phyloP scores from a whole-genome alignment of 2,113 vertebrate species.

The Loxodonta africana region DNA sequence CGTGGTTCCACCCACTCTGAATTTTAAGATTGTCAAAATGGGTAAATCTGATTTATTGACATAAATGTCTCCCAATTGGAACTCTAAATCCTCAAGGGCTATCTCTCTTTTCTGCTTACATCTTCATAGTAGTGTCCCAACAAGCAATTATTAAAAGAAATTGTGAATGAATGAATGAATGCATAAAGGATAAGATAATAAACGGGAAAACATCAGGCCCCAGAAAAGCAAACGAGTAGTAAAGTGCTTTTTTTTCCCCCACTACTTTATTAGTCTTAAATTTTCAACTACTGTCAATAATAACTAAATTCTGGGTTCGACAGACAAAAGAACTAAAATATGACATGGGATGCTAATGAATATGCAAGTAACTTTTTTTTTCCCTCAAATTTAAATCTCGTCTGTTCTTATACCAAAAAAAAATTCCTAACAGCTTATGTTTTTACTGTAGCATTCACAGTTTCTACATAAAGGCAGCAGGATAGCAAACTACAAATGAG shows the following conservation, averaged over 20 bases:
- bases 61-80: not conserved
- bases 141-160: conserved; percentile 36
- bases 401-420: not conserved
- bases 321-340: conserved; percentile 26
- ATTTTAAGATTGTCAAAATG: not conserved
- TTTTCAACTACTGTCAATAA: not conserved
- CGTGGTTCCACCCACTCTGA: not conserved
- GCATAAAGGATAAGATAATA: not conserved
- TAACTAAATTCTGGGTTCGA: not conserved
- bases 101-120: not conserved
- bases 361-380: not conserved
- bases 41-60: not conserved
- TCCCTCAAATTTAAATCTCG: not conserved
- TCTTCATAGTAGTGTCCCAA: conserved; percentile 3
- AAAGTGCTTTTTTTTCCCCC: not conserved
- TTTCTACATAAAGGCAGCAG: conserved; percentile 33
- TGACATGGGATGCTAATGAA: conserved; percentile 19
- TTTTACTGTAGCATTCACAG: conserved; percentile 27
- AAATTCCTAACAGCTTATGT: conserved; percentile 22
- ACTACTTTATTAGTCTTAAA: not conserved
- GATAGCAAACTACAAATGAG: not conserved
- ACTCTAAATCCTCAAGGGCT: not conserved
- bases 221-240: not conserved
- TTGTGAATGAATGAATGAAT: not conserved
- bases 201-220: not conserved